phyloP scores from a whole-genome alignment of 1,140 invertebrate genomes.

The Leguminivora glycinivorella region DNA sequence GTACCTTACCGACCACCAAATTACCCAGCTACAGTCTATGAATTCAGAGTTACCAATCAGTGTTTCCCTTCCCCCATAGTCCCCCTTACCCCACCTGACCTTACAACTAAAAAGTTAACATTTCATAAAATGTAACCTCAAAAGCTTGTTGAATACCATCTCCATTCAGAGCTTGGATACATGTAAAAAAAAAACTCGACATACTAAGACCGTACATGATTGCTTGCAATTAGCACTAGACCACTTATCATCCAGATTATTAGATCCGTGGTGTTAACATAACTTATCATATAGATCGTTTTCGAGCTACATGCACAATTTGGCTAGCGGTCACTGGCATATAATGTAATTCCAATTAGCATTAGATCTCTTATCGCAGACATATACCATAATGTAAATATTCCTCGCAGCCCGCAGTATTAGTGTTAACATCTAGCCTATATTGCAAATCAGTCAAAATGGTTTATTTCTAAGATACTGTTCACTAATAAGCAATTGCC shows the following conservation, averaged over 20 bases:
- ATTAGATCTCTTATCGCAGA: no score
- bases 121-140: not conserved
- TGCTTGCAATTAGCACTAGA: conserved; percentile 12
- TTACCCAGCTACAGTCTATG: no score
- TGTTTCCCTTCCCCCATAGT: no score
- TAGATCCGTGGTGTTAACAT: no score
- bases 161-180: not conserved
- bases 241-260: conserved; percentile 2
- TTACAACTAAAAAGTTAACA: not conserved
- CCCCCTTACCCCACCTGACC: no score
- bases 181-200: not conserved
- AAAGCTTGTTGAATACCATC: not conserved
- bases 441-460: no score
- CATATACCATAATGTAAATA: not conserved
- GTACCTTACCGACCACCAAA: no score
- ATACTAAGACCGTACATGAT: not conserved
- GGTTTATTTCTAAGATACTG: no score
- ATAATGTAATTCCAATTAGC: no score
- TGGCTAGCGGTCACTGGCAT: not conserved
- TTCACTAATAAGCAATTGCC: no score
- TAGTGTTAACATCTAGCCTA: no score
- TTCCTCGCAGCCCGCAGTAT: not conserved
- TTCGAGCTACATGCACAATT: not conserved
- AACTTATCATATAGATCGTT: not conserved
- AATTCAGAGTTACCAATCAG: no score